These are phyloP conservation scores for Plemyria rubiginata DNA, from an alignment of 2,888 invertebrate genomes.

Conservation along the genomic window DNA sequence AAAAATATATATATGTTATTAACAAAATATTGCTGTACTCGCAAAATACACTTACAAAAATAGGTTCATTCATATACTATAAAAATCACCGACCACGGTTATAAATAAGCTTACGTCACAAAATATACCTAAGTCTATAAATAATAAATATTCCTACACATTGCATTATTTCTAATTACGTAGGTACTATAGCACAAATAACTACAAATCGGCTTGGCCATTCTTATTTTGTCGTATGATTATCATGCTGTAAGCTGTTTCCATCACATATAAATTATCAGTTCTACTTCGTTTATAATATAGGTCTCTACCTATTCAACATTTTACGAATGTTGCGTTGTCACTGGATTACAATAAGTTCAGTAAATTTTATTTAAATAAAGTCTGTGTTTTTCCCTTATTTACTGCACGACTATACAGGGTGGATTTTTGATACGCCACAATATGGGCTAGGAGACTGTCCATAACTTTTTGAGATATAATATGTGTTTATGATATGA, in stretches of 20 bases:
- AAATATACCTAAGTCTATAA: background rate
- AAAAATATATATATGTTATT: too few species aligned
- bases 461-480: too few species aligned
- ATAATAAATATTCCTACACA: background rate
- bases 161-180: background rate
- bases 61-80: too few species aligned
- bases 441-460: too few species aligned
- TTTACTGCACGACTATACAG: constrained; percentile 1
- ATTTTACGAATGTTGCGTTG: constrained; percentile 13
- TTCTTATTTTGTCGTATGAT: background rate
- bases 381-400: constrained; percentile 10
- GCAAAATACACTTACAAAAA: too few species aligned
- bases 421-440: too few species aligned
- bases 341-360: constrained; percentile 21
- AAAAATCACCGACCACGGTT: too few species aligned
- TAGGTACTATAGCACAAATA: background rate
- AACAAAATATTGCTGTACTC: too few species aligned
- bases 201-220: too few species aligned
- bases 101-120: background rate
- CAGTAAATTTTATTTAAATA: constrained; percentile 5
- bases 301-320: background rate
- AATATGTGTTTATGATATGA: too few species aligned
- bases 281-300: background rate
- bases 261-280: background rate
- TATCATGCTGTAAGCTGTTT: constrained; percentile 9